These are phyloP conservation scores for Aplochiton taeniatus DNA, from an alignment of 2,797 vertebrate species.

Conservation along the genomic window DNA sequence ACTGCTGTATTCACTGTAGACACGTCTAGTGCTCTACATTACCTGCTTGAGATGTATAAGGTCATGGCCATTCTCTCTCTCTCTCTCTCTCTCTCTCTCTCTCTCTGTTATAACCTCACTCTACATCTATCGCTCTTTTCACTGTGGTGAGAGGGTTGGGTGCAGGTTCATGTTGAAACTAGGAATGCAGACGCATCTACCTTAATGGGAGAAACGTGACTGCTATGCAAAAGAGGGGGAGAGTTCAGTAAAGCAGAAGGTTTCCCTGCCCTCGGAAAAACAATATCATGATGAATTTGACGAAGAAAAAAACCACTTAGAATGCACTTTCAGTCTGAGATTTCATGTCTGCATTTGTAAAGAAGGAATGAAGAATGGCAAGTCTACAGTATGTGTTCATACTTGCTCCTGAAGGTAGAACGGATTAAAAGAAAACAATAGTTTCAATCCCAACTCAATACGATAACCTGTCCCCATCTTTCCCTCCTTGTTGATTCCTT, in stretches of 20 bases:
- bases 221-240: constrained; percentile 64
- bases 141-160: constrained; percentile 24
- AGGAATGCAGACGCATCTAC: constrained; percentile 64
- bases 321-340: constrained; percentile 27
- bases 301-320: constrained; percentile 69
- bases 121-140: not conserved
- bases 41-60: constrained; percentile 41
- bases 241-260: constrained; percentile 65
- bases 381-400: constrained; percentile 43
- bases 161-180: constrained; percentile 56
- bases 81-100: not conserved
- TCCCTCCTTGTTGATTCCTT: not conserved
- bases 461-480: not conserved
- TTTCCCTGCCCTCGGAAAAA: constrained; percentile 68
- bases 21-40: constrained; percentile 32
- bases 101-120: not conserved
- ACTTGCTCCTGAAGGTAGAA: constrained; percentile 53
- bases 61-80: constrained; percentile 23
- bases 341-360: not conserved
- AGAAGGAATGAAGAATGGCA: too few relatives aligned
- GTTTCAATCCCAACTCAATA: constrained; percentile 12
- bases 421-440: constrained; percentile 43
- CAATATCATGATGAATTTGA: constrained; percentile 71
- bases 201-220: constrained; percentile 73
- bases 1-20: not conserved